Evolutionary conservation across 2,888 invertebrate species (phyloP), one percentile per base, ranked within the genome.

Genomic region (Drosophila paucipuncta): DNA sequence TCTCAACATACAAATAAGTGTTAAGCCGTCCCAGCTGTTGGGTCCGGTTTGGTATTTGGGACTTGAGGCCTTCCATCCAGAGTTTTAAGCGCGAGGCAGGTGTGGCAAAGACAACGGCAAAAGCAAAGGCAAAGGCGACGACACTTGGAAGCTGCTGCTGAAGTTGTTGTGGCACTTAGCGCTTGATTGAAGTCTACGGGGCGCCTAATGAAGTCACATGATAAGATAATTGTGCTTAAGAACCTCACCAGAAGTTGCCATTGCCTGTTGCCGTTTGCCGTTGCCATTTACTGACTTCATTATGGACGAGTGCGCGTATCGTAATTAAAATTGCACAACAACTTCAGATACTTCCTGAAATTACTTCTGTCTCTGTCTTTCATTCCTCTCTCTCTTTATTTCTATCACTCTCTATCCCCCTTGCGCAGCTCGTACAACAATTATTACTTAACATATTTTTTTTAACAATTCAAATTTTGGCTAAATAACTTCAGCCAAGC

Each of bases 131-230:
- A 66, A 60, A 66, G 63, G 53, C 73, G 78, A 74, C 78, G 78
- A 85, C 82, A 83, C 75, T 82, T 80, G 73, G 68, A 68, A 70
- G 67, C 72, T 65, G 72, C 43, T 31, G 65, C n/a, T 55, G 72
- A 65, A 60, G 64, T 77, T 49, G 62, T 16, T 54, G 64, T 47
- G 55, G 43, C 63, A 72, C 76, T 75, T 63, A 62, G 58, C 30
- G 75, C 73, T 73, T 69, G 68, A 73, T 62, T 73, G 81, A 71
- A 78, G 81, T 73, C 67, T 68, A 73, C 54, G 68, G 61, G 71
- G 68, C 68, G 74, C 82, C 79, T 83, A 83, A 84, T 83, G 84
- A 83, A 81, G 82, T 83, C 84, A 66, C 79, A 75, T 63, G 84
- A 83, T 84, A 81, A 84, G 82, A 83, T 83, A 83, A 83, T 82